phyloP scores from a whole-genome alignment of 2,113 vertebrate species.

The Paralichthys olivaceus region DNA sequence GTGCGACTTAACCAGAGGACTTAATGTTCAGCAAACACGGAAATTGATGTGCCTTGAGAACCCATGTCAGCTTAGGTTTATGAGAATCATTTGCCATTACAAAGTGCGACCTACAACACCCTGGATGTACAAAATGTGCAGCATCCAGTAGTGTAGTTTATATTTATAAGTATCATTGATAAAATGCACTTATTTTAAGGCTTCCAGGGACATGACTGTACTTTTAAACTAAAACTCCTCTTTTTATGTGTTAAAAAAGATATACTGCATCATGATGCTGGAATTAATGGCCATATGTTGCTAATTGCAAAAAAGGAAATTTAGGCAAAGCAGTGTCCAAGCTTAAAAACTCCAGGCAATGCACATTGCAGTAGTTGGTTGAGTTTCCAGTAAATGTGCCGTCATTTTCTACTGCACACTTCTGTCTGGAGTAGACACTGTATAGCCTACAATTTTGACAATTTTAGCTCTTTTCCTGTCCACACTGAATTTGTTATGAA shows the following conservation, averaged over 20 bases:
- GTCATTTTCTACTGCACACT: background rate
- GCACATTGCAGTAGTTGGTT: background rate
- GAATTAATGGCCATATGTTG: no score
- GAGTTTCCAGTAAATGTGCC: background rate
- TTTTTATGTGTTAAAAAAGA: no score
- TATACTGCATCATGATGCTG: no score
- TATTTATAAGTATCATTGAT: background rate
- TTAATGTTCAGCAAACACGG: background rate
- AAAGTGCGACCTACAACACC: background rate
- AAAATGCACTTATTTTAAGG: background rate
- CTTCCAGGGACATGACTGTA: background rate
- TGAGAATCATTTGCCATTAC: background rate
- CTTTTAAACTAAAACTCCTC: background rate
- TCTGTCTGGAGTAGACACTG: background rate
- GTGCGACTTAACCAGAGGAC: slow-evolving; percentile 8
- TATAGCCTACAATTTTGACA: background rate
- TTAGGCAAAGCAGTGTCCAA: background rate
- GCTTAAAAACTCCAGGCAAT: background rate
- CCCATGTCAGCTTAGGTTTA: background rate
- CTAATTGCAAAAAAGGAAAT: no score
- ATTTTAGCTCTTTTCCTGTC: background rate
- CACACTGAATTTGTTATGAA: background rate
- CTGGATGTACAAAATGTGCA: background rate
- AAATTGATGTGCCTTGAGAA: background rate
- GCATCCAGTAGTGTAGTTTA: background rate